phyloP scores from a whole-genome alignment of 2,797 vertebrate species.

The Prunella strophiata region DNA sequence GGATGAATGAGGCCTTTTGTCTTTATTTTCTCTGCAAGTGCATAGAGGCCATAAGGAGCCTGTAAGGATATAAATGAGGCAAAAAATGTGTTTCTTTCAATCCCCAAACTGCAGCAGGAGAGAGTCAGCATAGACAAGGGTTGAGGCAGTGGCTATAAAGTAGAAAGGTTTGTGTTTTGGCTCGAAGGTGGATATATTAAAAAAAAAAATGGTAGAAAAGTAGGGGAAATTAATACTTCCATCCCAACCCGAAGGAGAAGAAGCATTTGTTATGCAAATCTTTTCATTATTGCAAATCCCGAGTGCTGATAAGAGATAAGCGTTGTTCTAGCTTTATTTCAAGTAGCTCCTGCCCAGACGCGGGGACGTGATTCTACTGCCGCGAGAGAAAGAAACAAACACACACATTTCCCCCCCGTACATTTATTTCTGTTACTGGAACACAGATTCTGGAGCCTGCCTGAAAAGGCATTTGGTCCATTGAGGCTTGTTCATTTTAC shows the following conservation, averaged over 20 bases:
- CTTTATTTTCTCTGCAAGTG: slow-evolving; percentile 10
- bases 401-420: slow-evolving; percentile 9
- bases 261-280: slow-evolving; percentile 76
- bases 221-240: slow-evolving; percentile 72
- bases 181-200: neutral
- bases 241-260: slow-evolving; percentile 53
- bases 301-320: slow-evolving; percentile 74
- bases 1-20: slow-evolving; percentile 14
- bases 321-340: slow-evolving; percentile 61
- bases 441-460: slow-evolving; percentile 45
- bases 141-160: neutral
- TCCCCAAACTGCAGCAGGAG: neutral
- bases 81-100: neutral
- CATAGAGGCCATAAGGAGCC: neutral
- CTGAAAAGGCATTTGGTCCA: slow-evolving; percentile 65
- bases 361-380: slow-evolving; percentile 35
- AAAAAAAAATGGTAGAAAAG: neutral
- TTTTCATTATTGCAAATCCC: slow-evolving; percentile 71
- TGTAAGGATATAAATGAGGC: neutral
- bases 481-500: slow-evolving; percentile 72
- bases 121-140: neutral
- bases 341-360: slow-evolving; percentile 49
- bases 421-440: slow-evolving; percentile 61
- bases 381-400: slow-evolving; percentile 43
- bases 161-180: neutral